phyloP scores from a whole-genome alignment of 2,888 invertebrate genomes.

The Amphiduros pacificus region DNA sequence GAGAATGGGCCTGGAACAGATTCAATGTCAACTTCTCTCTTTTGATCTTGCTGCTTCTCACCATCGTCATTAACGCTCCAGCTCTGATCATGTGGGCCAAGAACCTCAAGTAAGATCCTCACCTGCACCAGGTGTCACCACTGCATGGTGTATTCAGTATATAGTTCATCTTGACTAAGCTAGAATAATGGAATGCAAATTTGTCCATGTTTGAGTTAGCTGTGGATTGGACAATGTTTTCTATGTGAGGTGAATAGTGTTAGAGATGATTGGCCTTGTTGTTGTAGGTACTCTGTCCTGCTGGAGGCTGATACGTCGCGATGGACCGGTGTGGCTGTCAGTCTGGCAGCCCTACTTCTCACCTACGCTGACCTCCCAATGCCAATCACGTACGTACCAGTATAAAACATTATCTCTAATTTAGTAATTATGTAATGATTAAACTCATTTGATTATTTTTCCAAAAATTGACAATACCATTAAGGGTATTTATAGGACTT shows the following conservation, averaged over 20 bases:
- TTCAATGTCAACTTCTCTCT: slow-evolving; percentile 27
- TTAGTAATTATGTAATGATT: no score
- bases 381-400: slow-evolving; percentile 20
- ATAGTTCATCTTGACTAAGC: background rate
- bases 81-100: slow-evolving; percentile 26
- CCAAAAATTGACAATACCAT: no score
- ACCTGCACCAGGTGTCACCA: background rate
- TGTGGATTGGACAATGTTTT: background rate
- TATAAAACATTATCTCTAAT: background rate
- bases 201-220: no score
- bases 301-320: slow-evolving; percentile 21
- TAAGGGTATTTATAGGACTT: no score
- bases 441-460: no score
- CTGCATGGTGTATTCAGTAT: background rate
- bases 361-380: slow-evolving; percentile 20
- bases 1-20: slow-evolving; percentile 19
- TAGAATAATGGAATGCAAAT: background rate
- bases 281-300: slow-evolving; percentile 8
- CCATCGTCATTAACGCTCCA: slow-evolving; percentile 19
- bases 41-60: slow-evolving; percentile 21
- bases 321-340: slow-evolving; percentile 19
- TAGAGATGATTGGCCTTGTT: background rate
- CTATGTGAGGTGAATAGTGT: background rate
- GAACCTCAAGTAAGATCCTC: slow-evolving; percentile 8
- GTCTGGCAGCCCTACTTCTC: slow-evolving; percentile 18